Evolutionary conservation across 92 coral and sea anemone species (phyloP).

Genomic region (Porites divaricata): DNA sequence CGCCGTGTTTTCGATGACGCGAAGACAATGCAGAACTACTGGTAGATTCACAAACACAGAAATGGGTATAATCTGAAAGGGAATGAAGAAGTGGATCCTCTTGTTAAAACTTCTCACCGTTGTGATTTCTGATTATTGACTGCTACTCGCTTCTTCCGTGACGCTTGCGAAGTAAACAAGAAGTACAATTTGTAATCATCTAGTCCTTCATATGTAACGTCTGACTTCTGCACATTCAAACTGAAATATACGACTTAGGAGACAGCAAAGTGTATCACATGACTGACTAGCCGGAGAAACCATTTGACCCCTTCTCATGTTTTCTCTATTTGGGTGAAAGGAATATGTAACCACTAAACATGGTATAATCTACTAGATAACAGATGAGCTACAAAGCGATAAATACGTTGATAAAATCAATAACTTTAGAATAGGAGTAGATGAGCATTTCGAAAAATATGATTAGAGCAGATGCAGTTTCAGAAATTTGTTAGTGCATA

Average conservation of each 20-base stretch:
- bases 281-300: neutral
- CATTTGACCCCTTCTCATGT: neutral
- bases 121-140: no score
- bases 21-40: no score
- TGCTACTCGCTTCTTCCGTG: neutral
- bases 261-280: neutral
- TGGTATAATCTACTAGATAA: neutral
- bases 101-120: no score
- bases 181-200: neutral
- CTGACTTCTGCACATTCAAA: neutral
- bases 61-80: no score
- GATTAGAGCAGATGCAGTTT: no score
- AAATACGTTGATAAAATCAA: neutral
- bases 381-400: neutral
- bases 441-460: neutral
- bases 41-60: no score
- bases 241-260: neutral
- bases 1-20: no score
- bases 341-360: neutral
- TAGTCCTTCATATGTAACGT: neutral
- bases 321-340: neutral
- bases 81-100: no score
- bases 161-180: neutral
- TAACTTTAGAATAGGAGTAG: neutral
- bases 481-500: no score